Base-by-base conservation (phyloP, 1,140 invertebrate species). In the Drosophila gunungcola region DNA sequence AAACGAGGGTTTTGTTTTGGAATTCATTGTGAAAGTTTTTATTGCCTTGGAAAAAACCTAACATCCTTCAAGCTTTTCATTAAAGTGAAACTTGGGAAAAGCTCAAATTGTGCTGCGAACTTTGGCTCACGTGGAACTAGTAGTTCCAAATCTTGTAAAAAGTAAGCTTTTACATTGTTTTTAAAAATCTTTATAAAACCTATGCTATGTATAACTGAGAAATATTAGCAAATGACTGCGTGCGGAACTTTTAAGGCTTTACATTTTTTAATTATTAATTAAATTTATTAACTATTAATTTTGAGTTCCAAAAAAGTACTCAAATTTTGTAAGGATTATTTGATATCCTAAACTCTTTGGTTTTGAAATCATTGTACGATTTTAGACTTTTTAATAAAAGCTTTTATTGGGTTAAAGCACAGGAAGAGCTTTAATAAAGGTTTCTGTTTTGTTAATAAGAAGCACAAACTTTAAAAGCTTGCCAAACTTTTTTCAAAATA, bases 71-170 rank as follows among this genome's bases (percentile, higher is more conserved):
- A 7, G 7, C n/a, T 29, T 29, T 13, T 3, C 13, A 51, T 9
- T 6, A 9, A 21, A 25, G 1, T 4, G 21, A 5, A 58, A 34
- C 53, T 13, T 34, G 5, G 27, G 0, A 6, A 11, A n/a, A 63
- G 61, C 61, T 63, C 39, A 0, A 4, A 6, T 11, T 9, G 58
- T 27, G 38, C 11, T 63, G 60, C 12, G 9, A 9, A 0, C 12
- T 27, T 25, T 34, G 29, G 60, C 42, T 63, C 53, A 34, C 29
- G 5, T 6, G n/a, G 54, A 58, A 63, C 60, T 16, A 63, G 54
- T 34, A 3, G 1, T 9, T 34, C 4, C 3, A 9, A 16, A 16
- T 2, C 7, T 21, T 3, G 3, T 12, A 29, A 21, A 21, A 21
- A 1, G 29, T 7, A 1, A 7, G 6, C 6, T 32, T 4, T 32